phyloP scores from a whole-genome alignment of 2,888 invertebrate genomes.

The Halocaridina rubra region DNA sequence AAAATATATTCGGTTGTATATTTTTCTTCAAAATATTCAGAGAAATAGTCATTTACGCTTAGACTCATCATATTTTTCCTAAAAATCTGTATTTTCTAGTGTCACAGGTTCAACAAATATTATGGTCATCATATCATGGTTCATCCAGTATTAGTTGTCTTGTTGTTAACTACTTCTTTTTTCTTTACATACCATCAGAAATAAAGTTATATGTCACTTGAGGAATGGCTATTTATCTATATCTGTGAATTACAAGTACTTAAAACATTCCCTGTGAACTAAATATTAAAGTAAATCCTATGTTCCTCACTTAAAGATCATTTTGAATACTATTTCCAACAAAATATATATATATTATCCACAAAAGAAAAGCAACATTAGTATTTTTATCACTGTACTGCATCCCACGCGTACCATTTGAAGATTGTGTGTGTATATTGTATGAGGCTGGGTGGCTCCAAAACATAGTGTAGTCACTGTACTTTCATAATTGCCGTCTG shows the following conservation, averaged over 20 bases:
- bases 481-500: slow-evolving; percentile 47
- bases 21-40: no score
- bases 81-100: background rate
- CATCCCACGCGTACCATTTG: slow-evolving; percentile 59
- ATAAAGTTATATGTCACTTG: slow-evolving; percentile 25
- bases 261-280: background rate
- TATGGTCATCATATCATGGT: no score
- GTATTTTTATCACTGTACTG: slow-evolving; percentile 55
- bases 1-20: no score
- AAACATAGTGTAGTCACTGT: slow-evolving; percentile 50
- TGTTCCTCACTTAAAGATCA: background rate
- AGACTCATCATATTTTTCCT: background rate
- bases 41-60: slow-evolving; percentile 11
- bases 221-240: slow-evolving; percentile 35
- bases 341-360: slow-evolving; percentile 15
- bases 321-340: slow-evolving; percentile 19
- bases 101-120: slow-evolving; percentile 5
- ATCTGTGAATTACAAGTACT: slow-evolving; percentile 28
- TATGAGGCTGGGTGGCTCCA: slow-evolving; percentile 51
- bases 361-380: slow-evolving; percentile 35
- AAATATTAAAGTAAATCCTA: background rate
- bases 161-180: slow-evolving; percentile 21
- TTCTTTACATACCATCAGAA: slow-evolving; percentile 37
- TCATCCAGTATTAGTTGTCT: slow-evolving; percentile 23
- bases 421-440: slow-evolving; percentile 51